phyloP scores from a whole-genome alignment of 1,140 invertebrate genomes.

The Philopotamus ludificatus region DNA sequence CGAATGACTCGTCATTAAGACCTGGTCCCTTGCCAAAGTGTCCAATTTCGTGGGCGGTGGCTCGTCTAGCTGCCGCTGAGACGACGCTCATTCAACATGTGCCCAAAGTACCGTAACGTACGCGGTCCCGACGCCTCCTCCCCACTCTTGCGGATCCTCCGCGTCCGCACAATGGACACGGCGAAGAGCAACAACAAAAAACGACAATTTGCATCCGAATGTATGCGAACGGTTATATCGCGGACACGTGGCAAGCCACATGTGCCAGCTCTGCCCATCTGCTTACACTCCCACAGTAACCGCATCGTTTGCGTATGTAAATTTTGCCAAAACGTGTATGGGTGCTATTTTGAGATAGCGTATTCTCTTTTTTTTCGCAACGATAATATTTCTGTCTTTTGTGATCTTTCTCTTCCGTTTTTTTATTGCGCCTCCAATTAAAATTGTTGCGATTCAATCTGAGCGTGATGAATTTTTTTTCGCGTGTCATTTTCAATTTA shows the following conservation, averaged over 20 bases:
- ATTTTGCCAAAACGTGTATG: neutral
- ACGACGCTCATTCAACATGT: neutral
- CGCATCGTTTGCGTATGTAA: conserved; percentile 14
- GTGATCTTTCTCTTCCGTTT: neutral
- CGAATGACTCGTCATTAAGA: conserved; percentile 17
- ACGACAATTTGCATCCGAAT: neutral
- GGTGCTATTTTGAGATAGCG: neutral
- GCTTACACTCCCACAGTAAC: neutral
- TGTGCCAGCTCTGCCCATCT: conserved; percentile 18
- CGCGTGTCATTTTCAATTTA: too few species aligned
- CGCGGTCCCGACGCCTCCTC: too few species aligned
- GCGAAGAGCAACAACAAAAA: neutral
- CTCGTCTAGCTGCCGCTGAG: neutral
- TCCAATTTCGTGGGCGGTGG: conserved; percentile 16
- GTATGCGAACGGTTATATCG: too few species aligned
- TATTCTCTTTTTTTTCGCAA: conserved; percentile 6
- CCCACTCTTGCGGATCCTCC: too few species aligned
- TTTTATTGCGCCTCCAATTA: neutral
- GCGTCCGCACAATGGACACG: too few species aligned
- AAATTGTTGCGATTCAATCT: neutral
- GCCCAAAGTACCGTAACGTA: too few species aligned
- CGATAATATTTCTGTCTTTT: neutral
- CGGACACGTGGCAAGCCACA: neutral
- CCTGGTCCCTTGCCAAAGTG: conserved; percentile 17
- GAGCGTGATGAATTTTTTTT: too few species aligned